Conservation (phyloP, 2,888 invertebrate species). For the Acronicta leporina region DNA sequence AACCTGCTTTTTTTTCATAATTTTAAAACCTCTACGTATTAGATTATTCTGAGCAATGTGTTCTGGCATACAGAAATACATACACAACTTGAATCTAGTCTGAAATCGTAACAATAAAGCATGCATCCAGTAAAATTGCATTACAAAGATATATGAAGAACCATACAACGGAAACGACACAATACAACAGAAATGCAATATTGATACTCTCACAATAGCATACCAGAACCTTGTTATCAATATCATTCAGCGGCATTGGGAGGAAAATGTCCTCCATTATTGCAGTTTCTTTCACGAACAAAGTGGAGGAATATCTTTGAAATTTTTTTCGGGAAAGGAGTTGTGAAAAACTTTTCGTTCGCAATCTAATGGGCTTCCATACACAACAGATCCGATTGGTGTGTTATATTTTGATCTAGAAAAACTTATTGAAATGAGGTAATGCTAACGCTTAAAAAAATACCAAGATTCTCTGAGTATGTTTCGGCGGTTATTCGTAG, state of each 20-base stretch:
- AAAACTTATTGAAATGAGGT: background rate
- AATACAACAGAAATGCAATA: conserved; percentile 60
- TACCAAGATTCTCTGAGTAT: no score
- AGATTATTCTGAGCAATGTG: background rate
- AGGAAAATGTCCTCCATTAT: conserved; percentile 50
- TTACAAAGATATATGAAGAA: conserved; percentile 22
- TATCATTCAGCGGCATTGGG: conserved; percentile 32
- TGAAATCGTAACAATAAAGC: conserved; percentile 34
- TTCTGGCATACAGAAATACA: conserved; percentile 8
- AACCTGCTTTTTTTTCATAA: no score
- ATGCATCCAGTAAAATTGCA: conserved; percentile 34
- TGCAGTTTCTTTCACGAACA: conserved; percentile 49
- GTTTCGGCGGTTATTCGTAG: no score
- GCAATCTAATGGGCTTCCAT: conserved; percentile 66
- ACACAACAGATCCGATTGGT: conserved; percentile 64
- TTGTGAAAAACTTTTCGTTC: conserved; percentile 52
- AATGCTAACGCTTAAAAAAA: background rate
- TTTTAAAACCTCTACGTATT: no score
- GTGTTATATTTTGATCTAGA: background rate
- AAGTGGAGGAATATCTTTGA: conserved; percentile 59
- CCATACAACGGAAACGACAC: conserved; percentile 30
- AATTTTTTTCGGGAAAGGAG: conserved; percentile 45
- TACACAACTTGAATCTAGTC: conserved; percentile 19
- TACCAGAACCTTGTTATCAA: conserved; percentile 52
- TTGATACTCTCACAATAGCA: conserved; percentile 51